phyloP scores from a whole-genome alignment of 2,797 vertebrate species.

The Mormyrus hasselquistii region DNA sequence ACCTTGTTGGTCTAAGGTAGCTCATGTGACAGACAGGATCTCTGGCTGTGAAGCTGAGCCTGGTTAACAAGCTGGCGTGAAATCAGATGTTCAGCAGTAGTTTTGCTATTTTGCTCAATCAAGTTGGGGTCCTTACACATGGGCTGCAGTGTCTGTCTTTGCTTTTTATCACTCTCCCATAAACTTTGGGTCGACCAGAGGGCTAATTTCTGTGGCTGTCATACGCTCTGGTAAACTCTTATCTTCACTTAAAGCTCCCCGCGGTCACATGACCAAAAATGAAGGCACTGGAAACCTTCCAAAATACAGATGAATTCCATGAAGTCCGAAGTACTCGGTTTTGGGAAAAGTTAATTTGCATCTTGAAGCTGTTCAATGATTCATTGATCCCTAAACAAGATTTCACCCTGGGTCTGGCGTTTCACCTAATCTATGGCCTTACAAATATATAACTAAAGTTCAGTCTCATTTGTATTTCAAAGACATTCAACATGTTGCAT shows the following conservation, averaged over 20 bases:
- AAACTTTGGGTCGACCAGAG: background rate
- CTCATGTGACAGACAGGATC: background rate
- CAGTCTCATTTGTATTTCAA: background rate
- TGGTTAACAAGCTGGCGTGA: background rate
- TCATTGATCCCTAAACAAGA: background rate
- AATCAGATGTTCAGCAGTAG: background rate
- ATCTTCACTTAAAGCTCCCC: background rate
- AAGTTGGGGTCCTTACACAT: background rate
- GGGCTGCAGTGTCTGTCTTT: background rate
- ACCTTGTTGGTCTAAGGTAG: background rate
- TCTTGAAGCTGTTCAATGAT: slow-evolving; percentile 4
- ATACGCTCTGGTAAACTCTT: background rate
- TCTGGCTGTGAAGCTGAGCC: background rate
- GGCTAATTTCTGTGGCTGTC: background rate
- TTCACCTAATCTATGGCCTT: background rate
- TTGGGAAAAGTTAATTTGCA: background rate
- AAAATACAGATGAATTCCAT: background rate
- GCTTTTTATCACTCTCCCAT: background rate
- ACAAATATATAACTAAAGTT: background rate
- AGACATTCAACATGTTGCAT: background rate
- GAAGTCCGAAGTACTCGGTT: background rate
- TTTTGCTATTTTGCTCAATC: background rate
- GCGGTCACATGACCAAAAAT: background rate
- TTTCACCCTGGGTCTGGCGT: background rate
- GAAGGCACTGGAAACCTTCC: background rate